phyloP scores from a whole-genome alignment of 2,113 vertebrate genomes.

The Sterna hirundo region DNA sequence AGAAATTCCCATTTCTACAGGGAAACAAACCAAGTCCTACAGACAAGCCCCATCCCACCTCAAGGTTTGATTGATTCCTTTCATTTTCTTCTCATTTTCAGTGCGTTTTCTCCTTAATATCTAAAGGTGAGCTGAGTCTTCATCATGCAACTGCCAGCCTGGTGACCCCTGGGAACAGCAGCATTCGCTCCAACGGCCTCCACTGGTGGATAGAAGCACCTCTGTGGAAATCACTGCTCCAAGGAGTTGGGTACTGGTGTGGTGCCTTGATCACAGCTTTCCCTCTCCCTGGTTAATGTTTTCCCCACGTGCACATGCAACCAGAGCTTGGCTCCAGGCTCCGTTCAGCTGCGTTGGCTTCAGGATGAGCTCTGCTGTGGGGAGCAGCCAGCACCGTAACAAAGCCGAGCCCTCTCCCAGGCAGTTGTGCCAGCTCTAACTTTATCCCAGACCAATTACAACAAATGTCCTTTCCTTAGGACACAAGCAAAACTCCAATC shows the following conservation, averaged over 20 bases:
- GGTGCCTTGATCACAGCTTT: neutral
- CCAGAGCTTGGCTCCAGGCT: neutral
- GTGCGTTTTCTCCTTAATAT: neutral
- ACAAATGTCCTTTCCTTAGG: neutral
- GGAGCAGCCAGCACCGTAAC: neutral
- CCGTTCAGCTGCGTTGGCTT: accelerated
- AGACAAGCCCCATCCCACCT: neutral
- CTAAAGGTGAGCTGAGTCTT: neutral
- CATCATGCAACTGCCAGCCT: neutral
- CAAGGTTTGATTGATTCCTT: neutral
- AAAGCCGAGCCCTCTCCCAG: neutral
- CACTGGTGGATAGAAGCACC: neutral
- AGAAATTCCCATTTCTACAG: neutral
- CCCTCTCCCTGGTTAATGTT: neutral
- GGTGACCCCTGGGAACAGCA: neutral
- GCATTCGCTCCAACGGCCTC: neutral
- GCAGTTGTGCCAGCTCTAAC: neutral
- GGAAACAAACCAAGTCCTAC: neutral
- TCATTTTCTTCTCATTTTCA: neutral
- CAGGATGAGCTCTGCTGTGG: neutral
- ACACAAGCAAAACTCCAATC: neutral
- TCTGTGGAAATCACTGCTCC: neutral
- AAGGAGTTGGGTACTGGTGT: accelerated
- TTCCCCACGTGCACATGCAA: neutral
- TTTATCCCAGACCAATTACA: neutral